Conservation (phyloP, 2,888 invertebrate species). For the Conus canariensis region DNA sequence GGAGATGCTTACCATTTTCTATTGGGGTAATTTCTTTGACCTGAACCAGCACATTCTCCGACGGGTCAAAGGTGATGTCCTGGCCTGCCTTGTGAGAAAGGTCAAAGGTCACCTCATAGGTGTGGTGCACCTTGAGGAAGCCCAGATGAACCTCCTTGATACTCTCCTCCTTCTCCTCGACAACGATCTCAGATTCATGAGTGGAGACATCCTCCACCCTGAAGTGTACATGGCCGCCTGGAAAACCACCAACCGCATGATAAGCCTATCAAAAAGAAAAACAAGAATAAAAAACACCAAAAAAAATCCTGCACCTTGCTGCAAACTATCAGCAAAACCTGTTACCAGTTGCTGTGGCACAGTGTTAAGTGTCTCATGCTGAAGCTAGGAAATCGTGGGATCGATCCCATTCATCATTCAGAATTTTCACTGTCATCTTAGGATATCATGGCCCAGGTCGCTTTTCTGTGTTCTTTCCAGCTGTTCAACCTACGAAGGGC, state of each 20-base stretch:
- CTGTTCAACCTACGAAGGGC: no score
- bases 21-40: slow-evolving; percentile 62
- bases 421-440: no score
- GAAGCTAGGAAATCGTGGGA: no score
- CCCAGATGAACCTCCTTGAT: slow-evolving; percentile 75
- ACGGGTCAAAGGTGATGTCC: slow-evolving; percentile 67
- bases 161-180: slow-evolving; percentile 57
- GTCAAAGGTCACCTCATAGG: slow-evolving; percentile 72
- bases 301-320: no score
- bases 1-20: slow-evolving; percentile 66
- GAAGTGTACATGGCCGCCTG: slow-evolving; percentile 43
- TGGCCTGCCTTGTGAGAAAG: slow-evolving; percentile 68
- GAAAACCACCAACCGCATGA: background rate
- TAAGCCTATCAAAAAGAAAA: no score
- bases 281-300: no score
- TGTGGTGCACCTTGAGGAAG: slow-evolving; percentile 77
- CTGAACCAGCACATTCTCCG: slow-evolving; percentile 70
- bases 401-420: no score
- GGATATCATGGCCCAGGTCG: no score
- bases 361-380: no score
- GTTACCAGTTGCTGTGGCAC: background rate
- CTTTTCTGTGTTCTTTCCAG: no score
- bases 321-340: no score
- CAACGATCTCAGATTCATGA: slow-evolving; percentile 72
- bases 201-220: slow-evolving; percentile 61